Base-by-base conservation (phyloP, 37 sponge, comb jelly and placozoan species). In the Ianthella basta region DNA sequence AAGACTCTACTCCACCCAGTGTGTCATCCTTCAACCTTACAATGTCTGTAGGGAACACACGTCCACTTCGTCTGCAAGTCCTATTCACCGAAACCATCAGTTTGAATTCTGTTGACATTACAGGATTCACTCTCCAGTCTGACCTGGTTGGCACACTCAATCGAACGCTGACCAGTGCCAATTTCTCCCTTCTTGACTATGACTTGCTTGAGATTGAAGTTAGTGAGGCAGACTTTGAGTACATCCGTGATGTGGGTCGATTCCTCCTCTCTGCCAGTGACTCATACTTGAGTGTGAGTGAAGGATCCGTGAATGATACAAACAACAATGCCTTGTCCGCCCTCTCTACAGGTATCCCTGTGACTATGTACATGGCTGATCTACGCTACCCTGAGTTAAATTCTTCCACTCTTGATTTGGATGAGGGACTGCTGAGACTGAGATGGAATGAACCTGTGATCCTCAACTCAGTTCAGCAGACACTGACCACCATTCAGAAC, bases 41-140 rank as follows among this genome's bases (percentile, higher is more conserved):
- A 4, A 92, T 97, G 88, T 88, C 93, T 30, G 89, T 88, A 63
- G 91, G 85, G 18, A 81, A 86, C 8, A 84, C 81, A 25, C 61
- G 90, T 56, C 95, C 95, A 53, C 57, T 95, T 27, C 85, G 92
- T 40, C 82, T 95, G 19, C 72, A 8, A 10, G 65, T 95, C 25
- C 88, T 83, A 72, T 95, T 92, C 82, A 86, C 89, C 25, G 96
- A 95, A 72, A 92, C 93, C 36, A 83, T 95, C 73, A 56, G 90
- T 37, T 77, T 92, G 27, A 30, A 66, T 21, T 55, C 88, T 14
- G 60, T 95, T 14, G 70, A 90, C 79, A 83, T 88, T 0, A 86
- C 87, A 34, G 72, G 60, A 1, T 88, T 90, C 55, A 72, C 88
- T 0, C 85, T 95, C 29, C 91, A 95, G 34, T 50, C 72, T 81